Percentiles rank a stretch among this genome's conserved stretches.
These are phyloP conservation scores for Bruchidius siliquastri DNA, from an alignment of 2,888 invertebrate genomes.

Conservation along the genomic window DNA sequence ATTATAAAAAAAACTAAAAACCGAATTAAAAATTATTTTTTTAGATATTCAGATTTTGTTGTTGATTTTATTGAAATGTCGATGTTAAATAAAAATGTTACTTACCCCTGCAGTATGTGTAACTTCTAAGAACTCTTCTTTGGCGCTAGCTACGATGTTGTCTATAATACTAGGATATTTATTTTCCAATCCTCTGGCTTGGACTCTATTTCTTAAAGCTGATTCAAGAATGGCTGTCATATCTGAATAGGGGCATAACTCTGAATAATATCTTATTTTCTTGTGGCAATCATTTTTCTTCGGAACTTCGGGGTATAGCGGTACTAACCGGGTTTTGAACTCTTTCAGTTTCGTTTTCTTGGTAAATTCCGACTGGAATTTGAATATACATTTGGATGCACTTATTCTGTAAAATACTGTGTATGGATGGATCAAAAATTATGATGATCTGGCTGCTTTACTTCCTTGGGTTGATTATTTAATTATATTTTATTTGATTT, in stretches of 20 bases:
- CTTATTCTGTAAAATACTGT: no score
- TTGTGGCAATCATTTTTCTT: constrained; percentile 38
- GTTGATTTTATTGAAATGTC: no score
- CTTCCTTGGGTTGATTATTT: no score
- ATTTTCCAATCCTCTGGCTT: constrained; percentile 53
- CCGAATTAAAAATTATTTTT: no score
- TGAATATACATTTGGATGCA: not conserved
- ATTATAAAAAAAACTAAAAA: no score
- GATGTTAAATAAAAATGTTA: no score
- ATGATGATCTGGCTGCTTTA: no score
- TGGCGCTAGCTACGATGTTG: constrained; percentile 53
- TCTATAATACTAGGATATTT: constrained; percentile 54
- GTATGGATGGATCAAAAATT: no score
- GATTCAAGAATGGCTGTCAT: constrained; percentile 60
- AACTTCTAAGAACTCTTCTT: constrained; percentile 56
- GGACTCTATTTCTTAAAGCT: constrained; percentile 56
- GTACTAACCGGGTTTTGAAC: constrained; percentile 31
- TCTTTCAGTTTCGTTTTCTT: constrained; percentile 35
- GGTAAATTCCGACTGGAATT: constrained; percentile 30
- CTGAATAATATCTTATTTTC: constrained; percentile 55
- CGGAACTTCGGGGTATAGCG: constrained; percentile 37
- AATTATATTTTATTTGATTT: no score
- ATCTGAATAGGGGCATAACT: constrained; percentile 55
- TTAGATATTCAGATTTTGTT: no score
- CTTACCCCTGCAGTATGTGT: constrained; percentile 59